Evolutionary conservation across 2,113 vertebrate species (phyloP), one percentile per base, ranked within the genome.

Genomic region (Sinocyclocheilus anshuiensis): DNA sequence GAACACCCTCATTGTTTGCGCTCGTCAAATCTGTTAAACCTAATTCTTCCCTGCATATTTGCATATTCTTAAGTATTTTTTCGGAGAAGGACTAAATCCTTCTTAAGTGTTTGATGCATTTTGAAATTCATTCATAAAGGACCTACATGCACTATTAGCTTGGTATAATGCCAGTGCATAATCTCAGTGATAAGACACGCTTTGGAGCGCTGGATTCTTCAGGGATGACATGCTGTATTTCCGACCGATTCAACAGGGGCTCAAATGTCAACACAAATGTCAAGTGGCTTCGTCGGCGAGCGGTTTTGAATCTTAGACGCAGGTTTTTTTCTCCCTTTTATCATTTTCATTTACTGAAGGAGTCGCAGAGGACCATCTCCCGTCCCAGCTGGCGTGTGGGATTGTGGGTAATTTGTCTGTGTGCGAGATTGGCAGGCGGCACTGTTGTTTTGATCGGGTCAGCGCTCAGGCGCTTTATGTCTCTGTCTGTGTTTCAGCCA

Each of bases 11-110:
- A 96, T 97, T 97, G 96, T 97, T 96, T 96, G 94, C 88, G 92
- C 89, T 88, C 93, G 94, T 95, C 92, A 86, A 96, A 96, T 97
- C 94, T 97, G 94, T 94, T 95, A 94, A 94, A 95, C 94, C 92
- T 94, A 95, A 95, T 97, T 96, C 95, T 94, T 93, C 90, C 86
- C 81, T 67, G 90, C 88, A 87, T 94, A 97, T 97, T 98, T 97
- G 97, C 97, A 98, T 97, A 96, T 97, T 95, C 96, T 96, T 96
- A 97, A 97, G 96, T 96, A 97, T 97, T 96, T 96, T 97, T 96
- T 95, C 95, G 92, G 94, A 95, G 74, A 87, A 83, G 83, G 93
- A 91, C 93, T 95, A 96, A 96, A 96, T 95, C 94, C 95, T 95
- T 93, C 93, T 96, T 95, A 95, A 97, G 97, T 96, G 96, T 96